A percentile compares a stretch with the other conserved stretches of the same genome.
phyloP scores from a whole-genome alignment of 2,113 vertebrate genomes.

The Alexandromys fortis region DNA sequence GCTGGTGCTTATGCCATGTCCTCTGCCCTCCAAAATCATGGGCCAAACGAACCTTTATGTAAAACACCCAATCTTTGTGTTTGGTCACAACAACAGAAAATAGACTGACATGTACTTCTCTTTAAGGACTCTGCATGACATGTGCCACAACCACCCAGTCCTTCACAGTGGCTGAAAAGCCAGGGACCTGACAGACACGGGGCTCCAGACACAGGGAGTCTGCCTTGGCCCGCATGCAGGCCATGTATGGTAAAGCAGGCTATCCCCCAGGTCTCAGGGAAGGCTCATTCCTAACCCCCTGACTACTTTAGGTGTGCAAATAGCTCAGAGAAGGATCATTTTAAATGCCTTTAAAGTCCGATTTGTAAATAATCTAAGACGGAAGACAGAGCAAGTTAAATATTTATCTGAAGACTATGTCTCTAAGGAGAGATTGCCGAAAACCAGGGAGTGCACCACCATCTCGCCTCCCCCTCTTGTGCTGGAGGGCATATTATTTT shows the following conservation, averaged over 20 bases:
- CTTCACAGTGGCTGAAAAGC: not conserved
- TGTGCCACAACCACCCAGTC: not conserved
- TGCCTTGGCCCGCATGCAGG: not conserved
- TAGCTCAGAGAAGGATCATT: slow-evolving; percentile 60
- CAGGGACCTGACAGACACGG: accelerated
- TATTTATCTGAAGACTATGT: slow-evolving; percentile 74
- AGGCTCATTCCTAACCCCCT: not conserved
- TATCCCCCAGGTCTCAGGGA: not conserved
- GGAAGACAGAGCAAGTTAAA: slow-evolving; percentile 65
- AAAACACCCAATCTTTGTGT: not conserved
- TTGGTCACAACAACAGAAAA: not conserved
- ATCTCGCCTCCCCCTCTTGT: slow-evolving; percentile 49
- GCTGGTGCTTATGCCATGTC: too few species aligned
- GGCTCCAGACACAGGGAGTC: not conserved
- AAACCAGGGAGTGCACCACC: slow-evolving; percentile 73
- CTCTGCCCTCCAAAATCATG: not conserved
- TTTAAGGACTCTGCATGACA: not conserved
- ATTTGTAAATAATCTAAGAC: slow-evolving; percentile 70
- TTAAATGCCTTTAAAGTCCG: slow-evolving; percentile 68
- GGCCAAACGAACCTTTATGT: not conserved
- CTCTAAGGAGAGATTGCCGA: slow-evolving; percentile 80
- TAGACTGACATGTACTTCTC: not conserved
- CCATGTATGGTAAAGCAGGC: not conserved
- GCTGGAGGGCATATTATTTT: slow-evolving; percentile 80
- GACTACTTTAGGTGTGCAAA: slow-evolving; percentile 58